Evolutionary conservation across 2,113 vertebrate species (phyloP).

Genomic region (Alexandromys fortis): DNA sequence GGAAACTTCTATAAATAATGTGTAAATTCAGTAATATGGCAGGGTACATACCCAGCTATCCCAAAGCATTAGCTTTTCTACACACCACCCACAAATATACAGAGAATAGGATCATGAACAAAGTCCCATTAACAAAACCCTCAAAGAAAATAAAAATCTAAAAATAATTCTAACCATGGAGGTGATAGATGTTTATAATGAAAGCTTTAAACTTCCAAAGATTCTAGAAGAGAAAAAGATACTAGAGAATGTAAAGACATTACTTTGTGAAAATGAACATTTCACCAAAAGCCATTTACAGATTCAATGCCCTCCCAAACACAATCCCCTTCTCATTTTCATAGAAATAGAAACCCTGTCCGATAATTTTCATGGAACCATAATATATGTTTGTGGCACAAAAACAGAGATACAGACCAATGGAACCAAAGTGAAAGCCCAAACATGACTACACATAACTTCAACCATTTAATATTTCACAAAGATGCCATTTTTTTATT

Average conservation of each 20-base stretch:
- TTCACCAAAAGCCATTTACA: not conserved
- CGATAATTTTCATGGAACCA: not conserved
- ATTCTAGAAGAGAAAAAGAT: too few relatives aligned
- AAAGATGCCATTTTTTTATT: not conserved
- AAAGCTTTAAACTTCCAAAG: not conserved
- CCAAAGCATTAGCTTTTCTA: not conserved
- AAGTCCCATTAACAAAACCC: not conserved
- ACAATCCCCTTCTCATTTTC: not conserved
- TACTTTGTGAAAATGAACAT: not conserved
- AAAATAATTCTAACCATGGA: not conserved
- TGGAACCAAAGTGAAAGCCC: not conserved
- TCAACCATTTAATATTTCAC: not conserved
- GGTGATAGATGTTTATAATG: not conserved
- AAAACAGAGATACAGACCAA: not conserved
- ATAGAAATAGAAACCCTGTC: not conserved
- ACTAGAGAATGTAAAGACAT: not conserved
- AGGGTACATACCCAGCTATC: not conserved
- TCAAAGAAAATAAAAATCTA: not conserved
- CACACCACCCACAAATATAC: not conserved
- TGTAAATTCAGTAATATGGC: not conserved
- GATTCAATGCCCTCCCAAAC: not conserved
- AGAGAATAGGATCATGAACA: not conserved
- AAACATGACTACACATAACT: not conserved
- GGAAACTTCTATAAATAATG: not conserved
- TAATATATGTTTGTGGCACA: not conserved